A percentile compares a stretch with the other conserved stretches of the same genome.
Conservation (phyloP, 2,113 vertebrate species). For the Rhinoderma darwinii region DNA sequence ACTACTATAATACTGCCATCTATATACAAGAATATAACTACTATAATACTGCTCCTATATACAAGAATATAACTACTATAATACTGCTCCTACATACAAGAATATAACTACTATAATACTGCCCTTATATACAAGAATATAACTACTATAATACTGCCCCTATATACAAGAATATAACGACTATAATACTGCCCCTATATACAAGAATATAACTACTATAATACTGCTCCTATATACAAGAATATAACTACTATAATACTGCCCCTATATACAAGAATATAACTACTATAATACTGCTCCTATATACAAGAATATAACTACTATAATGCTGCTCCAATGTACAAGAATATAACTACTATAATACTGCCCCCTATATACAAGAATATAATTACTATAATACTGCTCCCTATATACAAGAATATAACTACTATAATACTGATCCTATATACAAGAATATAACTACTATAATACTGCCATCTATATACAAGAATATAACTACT, state of each 20-base stretch:
- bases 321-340: too few relatives aligned
- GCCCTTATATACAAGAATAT: conserved; percentile 11
- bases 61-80: conserved; percentile 3
- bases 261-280: neutral
- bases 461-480: neutral
- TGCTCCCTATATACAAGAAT: neutral
- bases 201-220: conserved; percentile 11
- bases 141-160: conserved; percentile 22
- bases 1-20: conserved; percentile 8
- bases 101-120: conserved; percentile 25
- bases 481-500: neutral
- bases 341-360: too few relatives aligned
- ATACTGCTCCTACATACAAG: neutral
- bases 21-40: conserved; percentile 11
- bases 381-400: too few relatives aligned
- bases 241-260: conserved; percentile 19
- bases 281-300: conserved; percentile 10
- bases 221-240: conserved; percentile 2
- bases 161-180: conserved; percentile 11
- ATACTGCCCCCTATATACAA: too few relatives aligned
- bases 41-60: neutral
- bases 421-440: too few relatives aligned
- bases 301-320: too few relatives aligned
- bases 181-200: neutral
- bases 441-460: too few relatives aligned